These are phyloP conservation scores for Eucidaris tribuloides DNA, from an alignment of 35 echinoderm and acorn worm species.

Conservation along the genomic window DNA sequence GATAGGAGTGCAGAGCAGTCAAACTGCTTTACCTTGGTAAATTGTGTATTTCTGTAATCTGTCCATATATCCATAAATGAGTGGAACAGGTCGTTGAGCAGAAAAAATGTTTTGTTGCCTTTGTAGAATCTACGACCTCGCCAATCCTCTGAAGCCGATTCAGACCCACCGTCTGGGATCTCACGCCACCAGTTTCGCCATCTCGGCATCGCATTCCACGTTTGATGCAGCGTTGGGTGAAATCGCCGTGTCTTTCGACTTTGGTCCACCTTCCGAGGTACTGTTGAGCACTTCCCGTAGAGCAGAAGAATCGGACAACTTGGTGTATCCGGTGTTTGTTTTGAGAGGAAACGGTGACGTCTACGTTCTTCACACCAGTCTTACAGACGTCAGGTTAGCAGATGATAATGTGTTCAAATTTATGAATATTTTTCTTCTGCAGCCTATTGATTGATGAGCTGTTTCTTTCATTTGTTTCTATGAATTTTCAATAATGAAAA, in stretches of 20 bases:
- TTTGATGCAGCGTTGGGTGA: slow-evolving; percentile 91
- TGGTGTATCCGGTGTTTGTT: slow-evolving; percentile 87
- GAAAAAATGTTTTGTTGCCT: no score
- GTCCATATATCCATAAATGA: no score
- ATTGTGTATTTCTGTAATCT: no score
- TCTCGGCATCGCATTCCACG: slow-evolving; percentile 55
- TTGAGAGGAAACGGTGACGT: slow-evolving; percentile 94
- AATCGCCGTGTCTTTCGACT: slow-evolving; percentile 93
- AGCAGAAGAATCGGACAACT: background rate
- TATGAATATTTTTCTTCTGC: no score
- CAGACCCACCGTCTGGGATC: slow-evolving; percentile 73
- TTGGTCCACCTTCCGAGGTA: slow-evolving; percentile 66
- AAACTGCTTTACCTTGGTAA: no score
- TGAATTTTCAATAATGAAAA: no score
- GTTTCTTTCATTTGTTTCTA: no score
- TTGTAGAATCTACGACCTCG: slow-evolving; percentile 75
- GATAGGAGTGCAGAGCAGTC: no score
- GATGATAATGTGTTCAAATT: no score
- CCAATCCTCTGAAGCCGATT: slow-evolving; percentile 44
- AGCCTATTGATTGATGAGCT: no score
- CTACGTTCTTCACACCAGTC: slow-evolving; percentile 66
- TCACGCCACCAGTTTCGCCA: slow-evolving; percentile 48
- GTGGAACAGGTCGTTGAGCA: no score
- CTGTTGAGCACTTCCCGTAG: background rate
- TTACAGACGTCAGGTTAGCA: slow-evolving; percentile 79